Evolutionary conservation across 2,888 invertebrate genomes (phyloP), one percentile per base, ranked within the genome.

Genomic region (Lathronympha strigana): DNA sequence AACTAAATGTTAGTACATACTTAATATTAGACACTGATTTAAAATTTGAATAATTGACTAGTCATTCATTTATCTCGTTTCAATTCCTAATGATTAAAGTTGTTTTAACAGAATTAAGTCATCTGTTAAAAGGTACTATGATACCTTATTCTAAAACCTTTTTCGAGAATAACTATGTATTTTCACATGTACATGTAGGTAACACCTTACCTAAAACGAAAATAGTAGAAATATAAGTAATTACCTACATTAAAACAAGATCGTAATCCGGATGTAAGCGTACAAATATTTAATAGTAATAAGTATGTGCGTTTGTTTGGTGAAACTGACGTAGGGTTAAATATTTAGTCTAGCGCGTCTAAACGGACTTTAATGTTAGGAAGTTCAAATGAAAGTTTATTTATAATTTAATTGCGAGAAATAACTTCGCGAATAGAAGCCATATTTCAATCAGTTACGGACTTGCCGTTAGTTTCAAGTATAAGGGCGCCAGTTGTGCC

Each of bases 331-430:
- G 38, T 61, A 54, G 66, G 60, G 54, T 31, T 60, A 61, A 66
- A 66, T 66, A 54, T 66, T 66, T 66, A 66, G 66, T 66, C 54
- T 66, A 53, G 53, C 51, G n/a, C 43, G 60, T 54, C 60, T 66
- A 66, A 60, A 66, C 54, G 19, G 3, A 58, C 63, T 64, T 64
- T 64, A 36, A 64, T 58, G 64, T 40, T n/a, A 45, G 64, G 64
- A 60, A 60, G 51, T 60, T 64, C 45, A 49, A 55, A 50, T 53
- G 58, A 36, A 64, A 47, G 51, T 43, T 57, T 63, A 57, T 63
- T 62, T 57, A 58, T 51, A 64, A 64, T 45, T 58, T 36, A 51
- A 58, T 51, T 64, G 43, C 63, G 23, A 58, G 63, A 58, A 64
- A 51, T 47, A 49, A 36, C 58, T 36, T 58, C 23, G 36, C 47